These are phyloP conservation scores for Podocnemis expansa DNA, from an alignment of 2,113 vertebrate genomes.

Conservation along the genomic window DNA sequence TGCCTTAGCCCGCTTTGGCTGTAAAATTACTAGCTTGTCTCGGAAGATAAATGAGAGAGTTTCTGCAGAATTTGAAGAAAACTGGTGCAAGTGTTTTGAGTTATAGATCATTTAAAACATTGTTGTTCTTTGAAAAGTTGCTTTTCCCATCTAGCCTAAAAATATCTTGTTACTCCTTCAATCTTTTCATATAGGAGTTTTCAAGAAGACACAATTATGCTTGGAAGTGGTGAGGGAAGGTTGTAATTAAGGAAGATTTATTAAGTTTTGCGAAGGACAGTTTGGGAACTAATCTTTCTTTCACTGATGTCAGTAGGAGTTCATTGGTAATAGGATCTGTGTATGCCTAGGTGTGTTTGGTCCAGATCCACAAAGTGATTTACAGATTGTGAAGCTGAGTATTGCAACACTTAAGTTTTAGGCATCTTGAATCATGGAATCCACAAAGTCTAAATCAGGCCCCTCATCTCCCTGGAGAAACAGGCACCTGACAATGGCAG, in stretches of 20 bases:
- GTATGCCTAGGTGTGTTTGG: not conserved
- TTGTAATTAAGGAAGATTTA: not conserved
- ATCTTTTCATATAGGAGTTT: not conserved
- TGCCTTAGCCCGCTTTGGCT: conserved; percentile 29
- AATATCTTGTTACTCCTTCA: not conserved
- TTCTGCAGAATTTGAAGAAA: not conserved
- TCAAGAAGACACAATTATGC: not conserved
- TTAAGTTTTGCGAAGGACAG: not conserved
- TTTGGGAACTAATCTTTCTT: not conserved
- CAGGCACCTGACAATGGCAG: too few species aligned
- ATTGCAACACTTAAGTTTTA: not conserved
- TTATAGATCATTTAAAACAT: not conserved
- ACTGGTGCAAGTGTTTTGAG: not conserved
- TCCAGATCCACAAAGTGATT: not conserved
- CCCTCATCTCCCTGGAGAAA: not conserved
- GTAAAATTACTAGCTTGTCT: not conserved
- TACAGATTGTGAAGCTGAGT: not conserved
- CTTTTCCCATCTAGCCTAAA: not conserved
- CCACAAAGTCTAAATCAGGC: not conserved
- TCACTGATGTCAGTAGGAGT: not conserved
- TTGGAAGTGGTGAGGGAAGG: not conserved
- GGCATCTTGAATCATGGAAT: not conserved
- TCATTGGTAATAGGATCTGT: not conserved
- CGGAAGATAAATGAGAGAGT: not conserved
- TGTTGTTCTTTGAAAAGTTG: not conserved